phyloP scores from a whole-genome alignment of 2,797 vertebrate species.

The Pseudochirops corinnae region DNA sequence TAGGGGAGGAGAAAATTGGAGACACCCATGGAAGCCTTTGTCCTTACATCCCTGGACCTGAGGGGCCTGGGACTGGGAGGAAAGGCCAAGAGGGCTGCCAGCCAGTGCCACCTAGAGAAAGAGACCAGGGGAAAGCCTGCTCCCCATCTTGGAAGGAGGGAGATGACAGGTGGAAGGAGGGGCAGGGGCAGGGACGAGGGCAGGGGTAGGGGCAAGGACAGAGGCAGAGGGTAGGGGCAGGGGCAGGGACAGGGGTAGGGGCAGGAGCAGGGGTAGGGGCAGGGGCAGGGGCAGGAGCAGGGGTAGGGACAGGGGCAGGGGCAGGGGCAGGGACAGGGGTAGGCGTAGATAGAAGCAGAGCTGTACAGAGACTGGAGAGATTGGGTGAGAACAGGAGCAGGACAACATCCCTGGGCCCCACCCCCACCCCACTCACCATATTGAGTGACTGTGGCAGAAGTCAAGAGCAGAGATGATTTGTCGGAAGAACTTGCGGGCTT shows the following conservation, averaged over 20 bases:
- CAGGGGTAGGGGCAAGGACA: no score
- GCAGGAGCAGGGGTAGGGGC: no score
- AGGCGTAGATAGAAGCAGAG: no score
- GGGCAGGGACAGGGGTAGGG: no score
- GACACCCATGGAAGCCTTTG: neutral
- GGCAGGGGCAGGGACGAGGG: no score
- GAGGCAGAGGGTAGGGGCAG: no score
- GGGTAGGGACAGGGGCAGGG: neutral
- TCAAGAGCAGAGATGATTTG: conserved; percentile 99
- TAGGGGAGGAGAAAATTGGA: neutral
- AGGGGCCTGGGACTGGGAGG: neutral
- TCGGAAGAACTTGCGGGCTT: conserved; percentile 98
- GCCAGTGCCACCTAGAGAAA: neutral
- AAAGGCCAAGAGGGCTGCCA: neutral
- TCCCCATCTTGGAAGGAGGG: neutral
- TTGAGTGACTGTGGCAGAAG: conserved; percentile 99
- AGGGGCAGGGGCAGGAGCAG: no score
- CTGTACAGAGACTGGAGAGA: neutral
- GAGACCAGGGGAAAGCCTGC: neutral
- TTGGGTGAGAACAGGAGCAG: neutral
- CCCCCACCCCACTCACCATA: conserved; percentile 90
- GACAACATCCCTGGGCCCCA: neutral
- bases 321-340: no score
- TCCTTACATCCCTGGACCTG: neutral
- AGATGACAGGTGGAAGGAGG: neutral